These are phyloP conservation scores for Trematocara unimaculatum DNA, from an alignment of 2,113 vertebrate species.

Conservation along the genomic window DNA sequence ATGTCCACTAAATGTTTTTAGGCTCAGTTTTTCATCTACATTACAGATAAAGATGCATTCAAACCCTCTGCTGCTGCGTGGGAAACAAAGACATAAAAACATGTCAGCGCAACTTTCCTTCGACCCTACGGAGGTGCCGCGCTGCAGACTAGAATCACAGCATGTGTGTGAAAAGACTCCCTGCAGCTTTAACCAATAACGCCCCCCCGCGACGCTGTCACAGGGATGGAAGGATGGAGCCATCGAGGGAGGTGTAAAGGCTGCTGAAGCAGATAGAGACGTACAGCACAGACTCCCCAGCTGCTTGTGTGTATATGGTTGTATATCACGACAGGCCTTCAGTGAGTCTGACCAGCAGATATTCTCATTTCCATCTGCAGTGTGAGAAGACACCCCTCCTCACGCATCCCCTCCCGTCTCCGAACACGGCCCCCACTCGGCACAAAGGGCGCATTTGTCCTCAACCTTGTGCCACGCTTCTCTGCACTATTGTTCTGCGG, in stretches of 20 bases:
- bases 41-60: not conserved
- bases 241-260: conserved; percentile 1
- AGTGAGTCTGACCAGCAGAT: not conserved
- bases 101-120: not conserved
- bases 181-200: conserved; percentile 19
- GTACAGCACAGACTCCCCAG: not conserved
- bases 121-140: conserved; percentile 6
- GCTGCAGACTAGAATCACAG: not conserved
- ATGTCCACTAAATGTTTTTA: not conserved
- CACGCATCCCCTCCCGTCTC: conserved; percentile 11
- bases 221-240: conserved; percentile 15
- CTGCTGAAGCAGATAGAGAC: conserved; percentile 18
- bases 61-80: not conserved
- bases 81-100: not conserved
- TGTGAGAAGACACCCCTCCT: conserved; percentile 24
- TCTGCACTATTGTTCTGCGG: conserved; percentile 60
- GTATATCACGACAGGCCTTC: not conserved
- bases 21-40: not conserved
- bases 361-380: conserved; percentile 27
- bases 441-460: conserved; percentile 59
- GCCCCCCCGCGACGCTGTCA: conserved; percentile 19
- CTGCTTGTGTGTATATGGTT: not conserved
- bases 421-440: conserved; percentile 21
- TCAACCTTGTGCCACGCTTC: conserved; percentile 43
- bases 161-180: conserved; percentile 31